Evolutionary conservation across 2,888 invertebrate genomes (phyloP).

Genomic region (Ptychoptera contaminata): DNA sequence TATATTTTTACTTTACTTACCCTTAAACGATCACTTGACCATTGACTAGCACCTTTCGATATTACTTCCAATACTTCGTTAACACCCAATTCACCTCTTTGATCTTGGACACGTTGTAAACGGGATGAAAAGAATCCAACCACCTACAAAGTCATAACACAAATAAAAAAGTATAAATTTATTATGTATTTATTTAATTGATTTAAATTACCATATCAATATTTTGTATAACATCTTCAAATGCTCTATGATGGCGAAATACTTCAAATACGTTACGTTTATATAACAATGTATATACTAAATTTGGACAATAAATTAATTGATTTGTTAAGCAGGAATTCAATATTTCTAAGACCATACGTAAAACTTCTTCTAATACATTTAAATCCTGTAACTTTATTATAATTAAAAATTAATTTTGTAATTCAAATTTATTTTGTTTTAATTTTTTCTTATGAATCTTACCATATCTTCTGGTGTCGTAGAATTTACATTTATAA

Average conservation of each 20-base stretch:
- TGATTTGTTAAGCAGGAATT: slow-evolving; percentile 88
- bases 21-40: slow-evolving; percentile 86
- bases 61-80: slow-evolving; percentile 76
- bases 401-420: neutral
- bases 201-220: slow-evolving; percentile 64
- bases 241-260: slow-evolving; percentile 73
- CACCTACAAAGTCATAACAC: slow-evolving; percentile 30
- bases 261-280: slow-evolving; percentile 79
- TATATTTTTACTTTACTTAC: slow-evolving; percentile 33
- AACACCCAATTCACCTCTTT: slow-evolving; percentile 62
- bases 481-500: neutral
- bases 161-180: neutral
- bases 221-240: slow-evolving; percentile 88
- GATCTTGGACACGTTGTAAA: slow-evolving; percentile 43
- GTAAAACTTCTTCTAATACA: slow-evolving; percentile 87
- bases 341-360: slow-evolving; percentile 93
- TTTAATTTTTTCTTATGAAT: neutral
- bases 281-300: slow-evolving; percentile 90
- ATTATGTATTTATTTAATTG: neutral
- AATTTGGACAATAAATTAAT: slow-evolving; percentile 72
- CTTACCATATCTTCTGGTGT: slow-evolving; percentile 9
- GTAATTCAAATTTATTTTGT: neutral
- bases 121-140: slow-evolving; percentile 47
- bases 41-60: slow-evolving; percentile 79
- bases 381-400: slow-evolving; percentile 69